Conservation (phyloP, 1,140 invertebrate genomes). For the Trichonephila clavipes region DNA sequence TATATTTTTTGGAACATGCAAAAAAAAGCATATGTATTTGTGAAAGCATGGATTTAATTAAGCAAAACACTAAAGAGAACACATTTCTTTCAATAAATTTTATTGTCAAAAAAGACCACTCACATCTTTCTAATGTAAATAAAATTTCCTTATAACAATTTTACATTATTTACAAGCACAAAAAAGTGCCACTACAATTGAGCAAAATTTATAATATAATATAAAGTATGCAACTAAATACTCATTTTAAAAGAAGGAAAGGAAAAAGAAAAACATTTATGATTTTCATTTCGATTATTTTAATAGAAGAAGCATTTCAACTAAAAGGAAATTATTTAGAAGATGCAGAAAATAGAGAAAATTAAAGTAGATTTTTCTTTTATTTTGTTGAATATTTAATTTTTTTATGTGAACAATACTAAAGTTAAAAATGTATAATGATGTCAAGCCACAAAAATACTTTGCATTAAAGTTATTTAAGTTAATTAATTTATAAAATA, state of each 20-base stretch:
- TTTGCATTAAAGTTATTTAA: background rate
- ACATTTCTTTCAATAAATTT: background rate
- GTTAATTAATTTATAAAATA: background rate
- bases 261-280: background rate
- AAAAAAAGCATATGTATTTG: no score
- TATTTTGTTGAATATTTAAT: background rate
- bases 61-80: no score
- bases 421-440: background rate
- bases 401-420: background rate
- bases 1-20: no score
- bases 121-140: conserved; percentile 32
- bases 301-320: background rate
- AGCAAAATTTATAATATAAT: conserved; percentile 42
- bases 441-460: background rate
- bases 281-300: background rate
- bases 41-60: no score
- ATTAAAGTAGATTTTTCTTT: background rate
- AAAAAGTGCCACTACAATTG: conserved; percentile 16
- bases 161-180: conserved; percentile 49
- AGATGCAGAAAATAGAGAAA: background rate
- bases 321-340: background rate
- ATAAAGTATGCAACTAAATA: conserved; percentile 1
- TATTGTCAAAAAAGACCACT: conserved; percentile 33
- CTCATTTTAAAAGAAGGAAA: background rate
- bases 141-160: conserved; percentile 31